Evolutionary conservation across 2,888 invertebrate species (phyloP), one percentile per base, ranked within the genome.

Genomic region (Machimus rusticus): DNA sequence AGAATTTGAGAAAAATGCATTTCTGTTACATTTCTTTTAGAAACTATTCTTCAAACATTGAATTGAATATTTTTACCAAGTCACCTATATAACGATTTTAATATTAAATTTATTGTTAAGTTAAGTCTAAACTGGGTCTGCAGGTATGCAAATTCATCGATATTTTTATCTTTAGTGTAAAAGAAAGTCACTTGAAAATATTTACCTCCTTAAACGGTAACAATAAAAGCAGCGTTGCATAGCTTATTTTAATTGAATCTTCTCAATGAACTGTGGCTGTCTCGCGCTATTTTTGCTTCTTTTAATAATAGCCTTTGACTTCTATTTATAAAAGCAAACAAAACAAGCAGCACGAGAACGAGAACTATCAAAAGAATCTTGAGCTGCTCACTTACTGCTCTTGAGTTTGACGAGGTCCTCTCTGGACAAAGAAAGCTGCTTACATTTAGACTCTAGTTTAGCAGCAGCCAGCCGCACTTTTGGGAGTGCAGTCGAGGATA

Each of bases 401-500:
- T 81, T 55, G 78, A 43, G 39, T 78, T 78, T 39, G 78, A 28
- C 28, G 34, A 81, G 28, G 51, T 81, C 55, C 81, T 55, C 28
- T 55, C 82, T 84, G 82, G 82, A 84, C 82, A 84, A 84, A 31
- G 82, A 66, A 37, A 28, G 39, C 55, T 66, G 82, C 34, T 39
- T 55, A 19, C 31, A n/a, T 19, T 81, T 66, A 51, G 39, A 39
- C 39, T 39, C 3, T 39, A 39, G 39, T n/a, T 34, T 34, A n/a
- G 16, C 8, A 66, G 57, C 66, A 23, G 12, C 81, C 31, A 81
- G 55, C 34, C 55, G 81, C 51, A 46, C 19, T 84, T 84, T 84
- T 66, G 39, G 46, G 82, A 84, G 82, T 79, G 66, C 66, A 84
- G 23, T n/a, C 85, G 85, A 85, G 85, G 74, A 85, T 85, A 85